Conservation (phyloP, 2,113 vertebrate genomes). For the Oriolus oriolus region DNA sequence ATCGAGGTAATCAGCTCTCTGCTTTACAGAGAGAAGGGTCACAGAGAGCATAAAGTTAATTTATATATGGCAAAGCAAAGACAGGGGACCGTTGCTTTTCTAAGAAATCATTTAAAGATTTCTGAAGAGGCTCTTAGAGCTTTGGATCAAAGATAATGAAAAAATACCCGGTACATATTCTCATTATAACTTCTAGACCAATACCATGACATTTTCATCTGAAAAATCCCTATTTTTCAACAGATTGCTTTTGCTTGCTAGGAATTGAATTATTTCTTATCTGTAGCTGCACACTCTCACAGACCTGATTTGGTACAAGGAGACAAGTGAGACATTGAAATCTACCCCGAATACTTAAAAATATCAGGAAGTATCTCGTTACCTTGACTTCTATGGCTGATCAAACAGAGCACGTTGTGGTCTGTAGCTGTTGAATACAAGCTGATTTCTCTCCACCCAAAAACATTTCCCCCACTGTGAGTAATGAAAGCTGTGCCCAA, state of each 20-base stretch:
- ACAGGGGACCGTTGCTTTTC: background rate
- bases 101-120: background rate
- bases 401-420: background rate
- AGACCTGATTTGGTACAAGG: background rate
- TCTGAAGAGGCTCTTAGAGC: background rate
- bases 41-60: background rate
- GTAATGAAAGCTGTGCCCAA: background rate
- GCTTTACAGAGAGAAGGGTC: background rate
- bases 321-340: background rate
- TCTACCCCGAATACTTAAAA: background rate
- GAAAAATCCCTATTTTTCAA: background rate
- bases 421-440: background rate
- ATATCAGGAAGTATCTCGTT: background rate
- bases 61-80: background rate
- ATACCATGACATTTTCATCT: background rate
- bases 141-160: background rate
- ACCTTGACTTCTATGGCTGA: background rate
- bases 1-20: background rate
- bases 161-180: background rate
- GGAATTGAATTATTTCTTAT: background rate
- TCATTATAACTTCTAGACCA: background rate
- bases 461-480: background rate
- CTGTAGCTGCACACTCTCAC: background rate
- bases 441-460: background rate
- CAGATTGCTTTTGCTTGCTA: background rate